These are phyloP conservation scores for Dolichallabes microphthalmus DNA, from an alignment of 2,113 vertebrate species.

Conservation along the genomic window DNA sequence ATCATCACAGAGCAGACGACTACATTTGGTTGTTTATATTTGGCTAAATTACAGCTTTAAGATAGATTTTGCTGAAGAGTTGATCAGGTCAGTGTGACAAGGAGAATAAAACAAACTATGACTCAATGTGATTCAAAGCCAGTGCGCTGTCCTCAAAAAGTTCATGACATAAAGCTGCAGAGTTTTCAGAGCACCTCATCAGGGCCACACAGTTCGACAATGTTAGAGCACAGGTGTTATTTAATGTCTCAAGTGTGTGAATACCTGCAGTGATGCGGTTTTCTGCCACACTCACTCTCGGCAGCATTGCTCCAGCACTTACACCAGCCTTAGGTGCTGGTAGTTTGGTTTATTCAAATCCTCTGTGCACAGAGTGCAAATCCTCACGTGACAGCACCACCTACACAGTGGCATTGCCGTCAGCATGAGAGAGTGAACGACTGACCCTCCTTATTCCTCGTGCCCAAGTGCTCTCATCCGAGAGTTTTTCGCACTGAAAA, in stretches of 20 bases:
- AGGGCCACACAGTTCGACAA: neutral
- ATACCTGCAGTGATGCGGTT: slow-evolving; percentile 73
- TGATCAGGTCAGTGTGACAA: neutral
- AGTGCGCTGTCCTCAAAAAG: neutral
- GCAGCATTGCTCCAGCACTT: slow-evolving; percentile 85
- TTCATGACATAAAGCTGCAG: neutral
- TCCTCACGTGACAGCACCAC: slow-evolving; percentile 84
- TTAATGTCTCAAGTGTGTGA: neutral
- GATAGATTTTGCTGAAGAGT: neutral
- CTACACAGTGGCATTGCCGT: slow-evolving; percentile 79
- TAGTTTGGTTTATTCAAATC: slow-evolving; percentile 81
- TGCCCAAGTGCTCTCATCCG: no score
- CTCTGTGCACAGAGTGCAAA: slow-evolving; percentile 79
- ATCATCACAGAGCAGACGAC: no score
- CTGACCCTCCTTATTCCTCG: slow-evolving; percentile 80
- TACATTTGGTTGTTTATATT: neutral
- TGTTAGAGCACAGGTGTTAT: neutral
- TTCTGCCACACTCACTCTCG: slow-evolving; percentile 83
- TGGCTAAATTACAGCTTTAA: neutral
- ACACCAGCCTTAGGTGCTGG: slow-evolving; percentile 74
- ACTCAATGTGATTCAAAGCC: neutral
- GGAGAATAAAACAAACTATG: neutral
- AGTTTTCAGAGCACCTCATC: neutral
- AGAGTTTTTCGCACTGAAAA: no score
- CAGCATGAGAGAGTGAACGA: slow-evolving; percentile 87